Conservation (phyloP, 2,888 invertebrate genomes). For the Ptycholaimellus sp. region DNA sequence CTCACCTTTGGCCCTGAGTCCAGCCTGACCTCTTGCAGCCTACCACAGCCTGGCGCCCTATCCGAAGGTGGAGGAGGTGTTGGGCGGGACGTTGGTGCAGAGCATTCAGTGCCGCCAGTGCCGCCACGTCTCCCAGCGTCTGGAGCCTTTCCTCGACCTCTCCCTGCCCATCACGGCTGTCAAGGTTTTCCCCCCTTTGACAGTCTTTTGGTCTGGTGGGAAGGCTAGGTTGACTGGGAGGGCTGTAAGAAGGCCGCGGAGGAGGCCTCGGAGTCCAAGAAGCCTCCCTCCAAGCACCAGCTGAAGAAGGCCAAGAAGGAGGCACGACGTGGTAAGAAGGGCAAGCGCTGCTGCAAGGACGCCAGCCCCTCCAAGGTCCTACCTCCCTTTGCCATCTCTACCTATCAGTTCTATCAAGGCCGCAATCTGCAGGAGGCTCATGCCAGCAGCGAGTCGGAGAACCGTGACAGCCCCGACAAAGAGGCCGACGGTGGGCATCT, state of each 20-base stretch:
- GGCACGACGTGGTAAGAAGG: no score
- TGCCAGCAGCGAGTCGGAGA: background rate
- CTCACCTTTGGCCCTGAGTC: no score
- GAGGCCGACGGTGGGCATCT: no score
- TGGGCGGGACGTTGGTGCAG: constrained; percentile 71
- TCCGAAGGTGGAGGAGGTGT: constrained; percentile 51
- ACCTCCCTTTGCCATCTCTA: no score
- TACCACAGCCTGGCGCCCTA: constrained; percentile 26
- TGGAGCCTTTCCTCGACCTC: constrained; percentile 77
- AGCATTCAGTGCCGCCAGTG: constrained; percentile 65
- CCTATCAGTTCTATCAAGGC: no score
- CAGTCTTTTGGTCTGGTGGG: constrained; percentile 31
- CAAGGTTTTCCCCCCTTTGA: constrained; percentile 25
- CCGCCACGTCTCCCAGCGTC: constrained; percentile 43
- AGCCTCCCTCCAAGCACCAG: constrained; percentile 22
- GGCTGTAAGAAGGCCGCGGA: no score
- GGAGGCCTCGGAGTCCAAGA: no score
- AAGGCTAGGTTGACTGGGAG: no score
- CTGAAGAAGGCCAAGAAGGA: constrained; percentile 22
- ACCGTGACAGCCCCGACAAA: no score
- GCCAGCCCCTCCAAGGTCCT: no score
- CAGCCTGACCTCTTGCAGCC: constrained; percentile 14
- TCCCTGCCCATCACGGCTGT: constrained; percentile 52
- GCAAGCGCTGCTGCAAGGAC: no score
- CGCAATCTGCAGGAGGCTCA: background rate